These are phyloP conservation scores for Scolanthus callimorphus DNA, from an alignment of 92 coral and sea anemone species.

Conservation along the genomic window DNA sequence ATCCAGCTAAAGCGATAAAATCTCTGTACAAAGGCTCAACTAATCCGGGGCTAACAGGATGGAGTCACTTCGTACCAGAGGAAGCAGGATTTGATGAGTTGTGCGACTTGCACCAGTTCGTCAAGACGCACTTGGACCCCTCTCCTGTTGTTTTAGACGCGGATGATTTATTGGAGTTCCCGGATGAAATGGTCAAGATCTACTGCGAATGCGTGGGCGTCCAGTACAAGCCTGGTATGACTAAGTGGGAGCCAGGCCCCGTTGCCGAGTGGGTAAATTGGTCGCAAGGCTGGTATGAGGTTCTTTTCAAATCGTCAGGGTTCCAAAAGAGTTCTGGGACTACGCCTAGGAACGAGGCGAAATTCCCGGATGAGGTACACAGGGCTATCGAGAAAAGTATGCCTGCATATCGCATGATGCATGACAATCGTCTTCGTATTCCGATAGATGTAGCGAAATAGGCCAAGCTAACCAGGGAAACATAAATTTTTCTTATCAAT, in stretches of 20 bases:
- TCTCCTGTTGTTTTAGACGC: conserved; percentile 33
- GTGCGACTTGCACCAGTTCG: conserved; percentile 21
- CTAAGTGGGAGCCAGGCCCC: conserved; percentile 31
- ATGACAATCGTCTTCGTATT: too few relatives aligned
- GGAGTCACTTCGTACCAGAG: conserved; percentile 31
- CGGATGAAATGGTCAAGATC: conserved; percentile 29
- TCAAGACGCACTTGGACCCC: conserved; percentile 5
- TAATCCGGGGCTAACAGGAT: conserved; percentile 36
- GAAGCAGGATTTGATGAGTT: conserved; percentile 12
- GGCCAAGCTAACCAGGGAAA: too few relatives aligned
- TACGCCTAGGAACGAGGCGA: too few relatives aligned
- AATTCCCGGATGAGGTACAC: conserved; percentile 42
- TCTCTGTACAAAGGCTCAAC: conserved; percentile 19
- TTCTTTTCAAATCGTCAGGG: conserved; percentile 21
- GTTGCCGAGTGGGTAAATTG: conserved; percentile 27
- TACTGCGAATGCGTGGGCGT: conserved; percentile 35
- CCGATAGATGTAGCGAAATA: too few relatives aligned
- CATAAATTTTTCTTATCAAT: too few relatives aligned
- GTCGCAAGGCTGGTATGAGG: conserved; percentile 26
- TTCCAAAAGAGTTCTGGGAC: conserved; percentile 1
- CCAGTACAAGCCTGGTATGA: conserved; percentile 17
- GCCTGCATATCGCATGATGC: conserved; percentile 38
- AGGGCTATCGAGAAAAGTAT: conserved; percentile 33
- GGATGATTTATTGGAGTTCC: conserved; percentile 35
- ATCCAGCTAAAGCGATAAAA: conserved; percentile 6